phyloP scores from a whole-genome alignment of 2,888 invertebrate species.

The Laspeyria flexula region DNA sequence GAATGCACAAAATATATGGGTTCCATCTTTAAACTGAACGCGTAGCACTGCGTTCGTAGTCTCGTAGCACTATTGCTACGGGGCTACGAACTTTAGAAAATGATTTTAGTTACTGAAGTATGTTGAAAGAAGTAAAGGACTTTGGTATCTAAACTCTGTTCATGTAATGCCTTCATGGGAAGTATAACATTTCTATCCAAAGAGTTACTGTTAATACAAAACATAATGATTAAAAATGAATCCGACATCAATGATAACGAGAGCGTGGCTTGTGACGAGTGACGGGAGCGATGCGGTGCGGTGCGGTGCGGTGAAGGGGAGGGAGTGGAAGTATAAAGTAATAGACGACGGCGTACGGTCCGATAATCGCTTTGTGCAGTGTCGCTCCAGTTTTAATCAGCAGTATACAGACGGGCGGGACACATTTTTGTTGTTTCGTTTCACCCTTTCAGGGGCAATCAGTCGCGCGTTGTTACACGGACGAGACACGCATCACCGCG shows the following conservation, averaged over 20 bases:
- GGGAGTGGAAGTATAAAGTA: conserved; percentile 58
- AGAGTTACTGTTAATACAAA: conserved; percentile 36
- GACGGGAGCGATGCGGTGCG: neutral
- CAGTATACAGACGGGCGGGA: conserved; percentile 54
- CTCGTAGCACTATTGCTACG: neutral
- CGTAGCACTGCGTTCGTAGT: conserved; percentile 3
- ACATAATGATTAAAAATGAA: conserved; percentile 59
- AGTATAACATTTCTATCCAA: too few species aligned
- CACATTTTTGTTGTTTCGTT: conserved; percentile 66
- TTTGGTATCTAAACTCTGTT: too few species aligned
- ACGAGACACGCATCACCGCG: conserved; percentile 65
- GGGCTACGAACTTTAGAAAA: too few species aligned
- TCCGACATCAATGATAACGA: conserved; percentile 56
- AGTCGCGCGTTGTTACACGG: conserved; percentile 73
- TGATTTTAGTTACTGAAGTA: too few species aligned
- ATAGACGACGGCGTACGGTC: conserved; percentile 67
- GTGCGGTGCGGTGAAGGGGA: conserved; percentile 1
- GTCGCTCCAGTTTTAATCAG: conserved; percentile 76
- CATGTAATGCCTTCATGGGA: too few species aligned
- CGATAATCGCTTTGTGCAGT: conserved; percentile 78
- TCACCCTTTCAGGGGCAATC: conserved; percentile 77
- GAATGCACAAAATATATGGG: neutral
- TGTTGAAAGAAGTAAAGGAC: too few species aligned
- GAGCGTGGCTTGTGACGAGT: conserved; percentile 25
- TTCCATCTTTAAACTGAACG: neutral